Evolutionary conservation across 2,888 invertebrate genomes (phyloP).

Genomic region (Cataglyphis altisquamis): DNA sequence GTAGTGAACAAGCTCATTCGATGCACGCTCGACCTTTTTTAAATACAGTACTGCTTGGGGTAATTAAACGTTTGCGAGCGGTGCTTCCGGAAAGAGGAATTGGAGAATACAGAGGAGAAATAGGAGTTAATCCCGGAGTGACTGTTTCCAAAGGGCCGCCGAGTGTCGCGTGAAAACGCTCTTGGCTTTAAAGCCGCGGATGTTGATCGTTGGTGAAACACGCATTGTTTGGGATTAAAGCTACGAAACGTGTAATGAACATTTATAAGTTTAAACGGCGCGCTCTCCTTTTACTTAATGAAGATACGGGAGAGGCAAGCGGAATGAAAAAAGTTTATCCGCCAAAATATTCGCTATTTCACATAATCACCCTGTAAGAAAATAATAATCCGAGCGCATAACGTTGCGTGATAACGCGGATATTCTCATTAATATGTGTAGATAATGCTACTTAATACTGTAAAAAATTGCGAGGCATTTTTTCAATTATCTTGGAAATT

Average conservation of each 20-base stretch:
- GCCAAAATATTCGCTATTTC: conserved; percentile 7
- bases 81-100: conserved; percentile 27
- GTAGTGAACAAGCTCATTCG: conserved; percentile 36
- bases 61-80: conserved; percentile 52
- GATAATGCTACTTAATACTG: neutral
- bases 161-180: conserved; percentile 27
- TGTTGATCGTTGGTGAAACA: conserved; percentile 7
- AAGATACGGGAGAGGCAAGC: neutral
- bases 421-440: conserved; percentile 13
- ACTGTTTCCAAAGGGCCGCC: conserved; percentile 34
- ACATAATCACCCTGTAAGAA: neutral
- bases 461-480: neutral
- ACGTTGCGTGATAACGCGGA: neutral
- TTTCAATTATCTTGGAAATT: neutral
- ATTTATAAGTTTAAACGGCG: conserved; percentile 3
- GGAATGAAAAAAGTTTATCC: conserved; percentile 5
- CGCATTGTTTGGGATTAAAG: conserved; percentile 31
- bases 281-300: conserved; percentile 6
- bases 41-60: conserved; percentile 32
- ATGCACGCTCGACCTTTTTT: conserved; percentile 37
- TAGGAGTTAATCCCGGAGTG: conserved; percentile 47
- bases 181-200: neutral
- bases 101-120: conserved; percentile 25
- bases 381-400: conserved; percentile 2
- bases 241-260: conserved; percentile 22